Percentiles rank a stretch among this genome's conserved stretches.
These are phyloP conservation scores for Chloromyia formosa DNA, from an alignment of 2,888 invertebrate genomes.

Conservation along the genomic window DNA sequence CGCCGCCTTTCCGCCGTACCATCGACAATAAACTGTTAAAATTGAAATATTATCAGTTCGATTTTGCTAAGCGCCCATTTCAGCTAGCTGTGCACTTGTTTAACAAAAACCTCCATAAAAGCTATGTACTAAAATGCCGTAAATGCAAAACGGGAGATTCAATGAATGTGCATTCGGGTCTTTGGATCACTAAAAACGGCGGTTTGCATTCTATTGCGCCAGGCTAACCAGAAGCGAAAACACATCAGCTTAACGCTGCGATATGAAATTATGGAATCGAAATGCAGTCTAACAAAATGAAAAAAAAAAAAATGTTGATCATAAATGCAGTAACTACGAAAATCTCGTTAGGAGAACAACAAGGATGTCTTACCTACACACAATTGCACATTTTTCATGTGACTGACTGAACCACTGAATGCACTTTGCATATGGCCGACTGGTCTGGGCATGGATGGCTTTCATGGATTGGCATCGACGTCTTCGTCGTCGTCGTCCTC, in stretches of 20 bases:
- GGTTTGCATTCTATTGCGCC: not conserved
- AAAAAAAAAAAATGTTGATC: not conserved
- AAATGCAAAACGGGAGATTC: not conserved
- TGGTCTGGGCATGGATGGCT: not conserved
- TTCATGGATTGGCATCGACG: too few species aligned
- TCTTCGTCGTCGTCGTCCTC: too few species aligned
- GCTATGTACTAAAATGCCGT: not conserved
- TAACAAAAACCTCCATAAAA: not conserved
- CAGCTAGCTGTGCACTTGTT: not conserved
- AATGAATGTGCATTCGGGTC: not conserved
- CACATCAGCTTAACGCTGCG: not conserved
- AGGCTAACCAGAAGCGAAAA: not conserved
- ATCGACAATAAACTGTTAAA: not conserved
- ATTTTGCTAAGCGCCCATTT: not conserved
- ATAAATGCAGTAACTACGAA: too few species aligned
- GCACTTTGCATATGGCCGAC: not conserved
- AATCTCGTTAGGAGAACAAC: not conserved
- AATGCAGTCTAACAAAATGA: not conserved
- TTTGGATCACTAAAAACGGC: not conserved
- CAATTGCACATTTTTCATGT: not conserved
- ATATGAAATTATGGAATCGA: constrained; percentile 15
- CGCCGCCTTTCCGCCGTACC: too few species aligned
- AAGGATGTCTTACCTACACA: constrained; percentile 2
- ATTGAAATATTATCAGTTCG: not conserved
- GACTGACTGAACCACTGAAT: not conserved